These are phyloP conservation scores for Gadopsis bispinosus DNA, from an alignment of 2,797 vertebrate species.

Conservation along the genomic window DNA sequence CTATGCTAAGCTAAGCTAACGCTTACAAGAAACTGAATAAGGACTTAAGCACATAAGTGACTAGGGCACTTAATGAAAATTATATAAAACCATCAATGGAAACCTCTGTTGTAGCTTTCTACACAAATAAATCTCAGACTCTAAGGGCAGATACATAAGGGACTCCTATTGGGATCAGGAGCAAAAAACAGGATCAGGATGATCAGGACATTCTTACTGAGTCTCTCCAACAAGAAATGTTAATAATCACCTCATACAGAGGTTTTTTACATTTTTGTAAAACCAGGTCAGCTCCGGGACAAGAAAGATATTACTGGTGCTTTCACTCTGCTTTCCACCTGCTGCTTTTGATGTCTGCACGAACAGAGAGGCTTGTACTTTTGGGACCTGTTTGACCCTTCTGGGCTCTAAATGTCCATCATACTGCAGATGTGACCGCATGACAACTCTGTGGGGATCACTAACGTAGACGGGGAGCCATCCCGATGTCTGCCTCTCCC, in stretches of 20 bases:
- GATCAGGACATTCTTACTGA: not conserved
- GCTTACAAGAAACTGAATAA: not conserved
- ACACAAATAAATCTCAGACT: not conserved
- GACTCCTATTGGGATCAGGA: not conserved
- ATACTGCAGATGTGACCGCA: slow-evolving; percentile 46
- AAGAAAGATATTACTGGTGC: not conserved
- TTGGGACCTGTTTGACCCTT: slow-evolving; percentile 40
- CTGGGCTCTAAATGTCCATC: slow-evolving; percentile 29
- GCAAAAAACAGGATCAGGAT: too few species aligned
- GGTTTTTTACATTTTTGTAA: not conserved
- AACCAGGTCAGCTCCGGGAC: not conserved
- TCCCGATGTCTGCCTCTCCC: slow-evolving; percentile 41
- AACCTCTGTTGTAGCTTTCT: not conserved
- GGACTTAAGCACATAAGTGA: too few species aligned
- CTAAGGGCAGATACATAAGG: not conserved
- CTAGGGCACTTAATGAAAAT: not conserved
- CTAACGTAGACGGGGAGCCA: slow-evolving; percentile 21
- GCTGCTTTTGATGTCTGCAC: slow-evolving; percentile 19
- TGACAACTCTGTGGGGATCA: slow-evolving; percentile 32
- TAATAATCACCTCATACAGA: not conserved
- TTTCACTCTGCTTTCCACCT: not conserved
- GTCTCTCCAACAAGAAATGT: not conserved
- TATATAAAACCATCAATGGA: not conserved
- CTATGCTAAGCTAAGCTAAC: not conserved
- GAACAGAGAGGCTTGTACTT: slow-evolving; percentile 11